These are phyloP conservation scores for Sphaerophoria rueppellii DNA, from an alignment of 2,888 invertebrate species.

Conservation along the genomic window DNA sequence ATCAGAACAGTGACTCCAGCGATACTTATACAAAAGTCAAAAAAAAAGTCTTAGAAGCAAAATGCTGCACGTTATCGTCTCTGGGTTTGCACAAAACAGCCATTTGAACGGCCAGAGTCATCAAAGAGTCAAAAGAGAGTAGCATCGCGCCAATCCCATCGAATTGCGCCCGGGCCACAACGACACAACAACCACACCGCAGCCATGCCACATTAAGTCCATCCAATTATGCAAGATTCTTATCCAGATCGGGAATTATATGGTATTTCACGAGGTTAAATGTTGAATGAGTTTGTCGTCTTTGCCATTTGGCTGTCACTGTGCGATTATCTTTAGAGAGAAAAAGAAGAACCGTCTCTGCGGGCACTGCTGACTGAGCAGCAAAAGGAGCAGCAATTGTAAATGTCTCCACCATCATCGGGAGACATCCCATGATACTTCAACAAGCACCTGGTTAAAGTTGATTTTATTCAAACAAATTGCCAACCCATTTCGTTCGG, in stretches of 20 bases:
- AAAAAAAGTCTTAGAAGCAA: slow-evolving; percentile 47
- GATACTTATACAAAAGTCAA: slow-evolving; percentile 31
- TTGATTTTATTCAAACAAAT: slow-evolving; percentile 26
- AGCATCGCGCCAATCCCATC: slow-evolving; percentile 52
- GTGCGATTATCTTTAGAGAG: background rate
- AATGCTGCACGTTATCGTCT: slow-evolving; percentile 63
- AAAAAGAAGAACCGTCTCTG: too few relatives aligned
- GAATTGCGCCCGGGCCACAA: too few relatives aligned
- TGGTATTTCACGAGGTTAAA: slow-evolving; percentile 70
- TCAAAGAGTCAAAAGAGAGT: slow-evolving; percentile 19
- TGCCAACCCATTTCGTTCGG: background rate
- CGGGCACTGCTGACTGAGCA: background rate
- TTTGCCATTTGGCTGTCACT: slow-evolving; percentile 59
- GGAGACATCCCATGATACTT: background rate
- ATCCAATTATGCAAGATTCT: slow-evolving; percentile 72
- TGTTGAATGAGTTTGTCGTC: slow-evolving; percentile 57
- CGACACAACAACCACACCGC: background rate
- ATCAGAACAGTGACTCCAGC: slow-evolving; percentile 12
- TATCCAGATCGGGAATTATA: slow-evolving; percentile 54
- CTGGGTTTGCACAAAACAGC: background rate
- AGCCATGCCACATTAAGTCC: slow-evolving; percentile 43
- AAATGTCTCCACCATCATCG: slow-evolving; percentile 51
- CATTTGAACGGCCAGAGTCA: background rate
- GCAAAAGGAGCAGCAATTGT: slow-evolving; percentile 24
- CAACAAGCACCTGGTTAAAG: slow-evolving; percentile 23